A percentile compares a stretch with the other conserved stretches of the same genome.
These are phyloP conservation scores for Sphecodes monilicornis DNA, from an alignment of 2,888 invertebrate genomes.

Conservation along the genomic window DNA sequence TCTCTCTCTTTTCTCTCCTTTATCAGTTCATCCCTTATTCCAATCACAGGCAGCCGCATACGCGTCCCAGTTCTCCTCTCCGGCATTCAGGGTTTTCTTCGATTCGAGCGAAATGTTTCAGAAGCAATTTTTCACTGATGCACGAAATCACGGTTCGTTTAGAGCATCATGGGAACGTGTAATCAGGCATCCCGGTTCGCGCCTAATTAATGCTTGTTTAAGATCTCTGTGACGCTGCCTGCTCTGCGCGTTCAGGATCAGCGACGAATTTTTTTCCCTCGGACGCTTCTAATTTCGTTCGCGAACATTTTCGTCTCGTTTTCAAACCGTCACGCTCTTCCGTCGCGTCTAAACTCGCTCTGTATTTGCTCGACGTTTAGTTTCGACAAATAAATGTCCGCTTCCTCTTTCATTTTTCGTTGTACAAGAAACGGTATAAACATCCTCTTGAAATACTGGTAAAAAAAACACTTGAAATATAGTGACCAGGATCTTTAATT, in stretches of 20 bases:
- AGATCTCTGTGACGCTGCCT: background rate
- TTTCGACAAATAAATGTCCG: background rate
- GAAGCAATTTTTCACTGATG: constrained; percentile 47
- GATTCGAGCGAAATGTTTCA: constrained; percentile 54
- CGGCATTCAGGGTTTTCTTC: constrained; percentile 46
- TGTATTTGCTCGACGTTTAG: background rate
- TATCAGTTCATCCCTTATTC: constrained; percentile 49
- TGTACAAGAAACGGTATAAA: background rate
- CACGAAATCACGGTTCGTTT: constrained; percentile 50
- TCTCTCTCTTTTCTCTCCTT: constrained; percentile 1
- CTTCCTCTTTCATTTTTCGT: background rate
- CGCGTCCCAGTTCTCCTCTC: constrained; percentile 49
- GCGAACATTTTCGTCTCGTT: background rate
- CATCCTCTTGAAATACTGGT: background rate
- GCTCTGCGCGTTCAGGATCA: background rate
- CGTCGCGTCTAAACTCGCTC: background rate
- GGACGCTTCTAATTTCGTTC: background rate
- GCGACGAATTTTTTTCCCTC: constrained; percentile 10
- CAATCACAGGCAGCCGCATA: constrained; percentile 45
- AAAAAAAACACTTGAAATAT: background rate
- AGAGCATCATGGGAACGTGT: constrained; percentile 38
- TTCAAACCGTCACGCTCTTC: too few relatives aligned
- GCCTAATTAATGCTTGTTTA: constrained; percentile 52
- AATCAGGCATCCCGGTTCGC: constrained; percentile 41
- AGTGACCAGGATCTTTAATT: background rate